A percentile compares a stretch with the other conserved stretches of the same genome.
These are phyloP conservation scores for Pterostichus madidus DNA, from an alignment of 2,888 invertebrate genomes.

Conservation along the genomic window DNA sequence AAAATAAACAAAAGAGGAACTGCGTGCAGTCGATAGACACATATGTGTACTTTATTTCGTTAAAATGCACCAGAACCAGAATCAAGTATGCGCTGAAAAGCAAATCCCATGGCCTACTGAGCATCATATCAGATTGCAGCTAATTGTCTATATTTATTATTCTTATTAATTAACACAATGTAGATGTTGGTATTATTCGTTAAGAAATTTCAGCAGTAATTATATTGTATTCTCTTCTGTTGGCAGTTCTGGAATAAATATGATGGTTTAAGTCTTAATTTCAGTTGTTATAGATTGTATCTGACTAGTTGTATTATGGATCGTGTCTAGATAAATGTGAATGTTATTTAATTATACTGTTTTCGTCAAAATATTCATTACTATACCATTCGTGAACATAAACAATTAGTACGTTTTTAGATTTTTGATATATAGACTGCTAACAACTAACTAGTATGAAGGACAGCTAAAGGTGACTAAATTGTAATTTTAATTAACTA, in stretches of 20 bases:
- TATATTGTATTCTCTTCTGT: conserved; percentile 24
- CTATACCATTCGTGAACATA: not conserved
- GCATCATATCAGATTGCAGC: conserved; percentile 52
- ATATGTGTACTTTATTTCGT: conserved; percentile 20
- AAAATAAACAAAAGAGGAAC: conserved; percentile 48
- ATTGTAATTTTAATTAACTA: too few species aligned
- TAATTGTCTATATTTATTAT: conserved; percentile 57
- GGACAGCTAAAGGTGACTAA: too few species aligned
- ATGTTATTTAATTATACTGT: conserved; percentile 36
- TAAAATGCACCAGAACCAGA: conserved; percentile 32
- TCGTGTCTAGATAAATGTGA: conserved; percentile 48
- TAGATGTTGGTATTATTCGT: conserved; percentile 29
- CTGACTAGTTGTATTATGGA: conserved; percentile 25
- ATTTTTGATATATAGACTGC: too few species aligned
- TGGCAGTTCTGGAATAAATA: conserved; percentile 30
- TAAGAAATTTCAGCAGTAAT: conserved; percentile 41
- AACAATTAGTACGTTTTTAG: too few species aligned
- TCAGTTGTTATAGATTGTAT: conserved; percentile 39
- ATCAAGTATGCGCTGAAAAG: conserved; percentile 44
- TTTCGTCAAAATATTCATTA: conserved; percentile 27
- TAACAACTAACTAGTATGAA: too few species aligned
- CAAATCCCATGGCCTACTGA: conserved; percentile 54
- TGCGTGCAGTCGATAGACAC: conserved; percentile 18
- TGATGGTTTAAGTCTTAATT: conserved; percentile 47
- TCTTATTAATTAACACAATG: conserved; percentile 52